Evolutionary conservation across 2,888 invertebrate genomes (phyloP), one percentile per base, ranked within the genome.

Genomic region (Philopedon plagiatum): DNA sequence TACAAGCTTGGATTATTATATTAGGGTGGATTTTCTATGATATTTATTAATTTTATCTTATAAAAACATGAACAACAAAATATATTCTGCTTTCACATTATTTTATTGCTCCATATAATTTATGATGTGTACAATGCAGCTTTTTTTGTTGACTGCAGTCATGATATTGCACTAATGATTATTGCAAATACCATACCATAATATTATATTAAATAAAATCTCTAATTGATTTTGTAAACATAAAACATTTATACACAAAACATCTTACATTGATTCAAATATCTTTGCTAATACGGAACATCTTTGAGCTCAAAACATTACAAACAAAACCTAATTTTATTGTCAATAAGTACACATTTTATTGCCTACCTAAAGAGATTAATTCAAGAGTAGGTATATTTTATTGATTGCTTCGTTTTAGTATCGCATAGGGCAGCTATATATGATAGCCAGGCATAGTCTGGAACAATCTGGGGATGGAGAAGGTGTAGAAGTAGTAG

Each of bases 401-500:
- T 15, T 26, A 19, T 15, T 15, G 2, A 57, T 32, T 26, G 8
- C 5, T 21, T 23, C 56, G 58, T 87, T 89, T 54, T 83, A 97
- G 96, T 97, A 97, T 85, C 92, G 91, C 77, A 92, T 96, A 78
- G 97, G 97, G 0, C 97, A 97, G 84, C 88, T 97, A 71, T 97
- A 96, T 85, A 97, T 97, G 97, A 97, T 97, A 81, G 96, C 96
- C 1, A 90, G 96, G 60, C 97, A 97, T 83, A 96, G 96, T 83
- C 91, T 93, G 80, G 96, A 97, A 82, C 96, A 97, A 82, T 95
- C 96, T 0, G 93, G 92, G 76, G 91, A 92, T 74, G 95, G 96
- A 0, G 96, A 96, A 85, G 97, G 97, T 2, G 96, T 97, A 0
- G 96, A 97, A 84, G 96, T 97, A 0, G 90, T 97, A 7, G 93